phyloP scores from a whole-genome alignment of 2,888 invertebrate genomes.

The Perdita meconis region DNA sequence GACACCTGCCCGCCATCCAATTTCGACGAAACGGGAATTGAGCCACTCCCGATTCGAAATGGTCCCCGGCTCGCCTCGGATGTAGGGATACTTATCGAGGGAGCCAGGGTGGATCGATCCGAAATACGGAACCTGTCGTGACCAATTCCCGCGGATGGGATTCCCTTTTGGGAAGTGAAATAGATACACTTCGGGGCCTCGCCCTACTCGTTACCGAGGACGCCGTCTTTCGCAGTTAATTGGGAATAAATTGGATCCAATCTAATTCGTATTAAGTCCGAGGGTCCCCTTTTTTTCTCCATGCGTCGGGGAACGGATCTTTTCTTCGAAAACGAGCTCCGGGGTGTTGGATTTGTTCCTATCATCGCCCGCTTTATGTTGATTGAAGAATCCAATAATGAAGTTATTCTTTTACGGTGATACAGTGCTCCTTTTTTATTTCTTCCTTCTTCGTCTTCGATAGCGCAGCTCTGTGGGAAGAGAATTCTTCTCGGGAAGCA shows the following conservation, averaged over 20 bases:
- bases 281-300: slow-evolving; percentile 36
- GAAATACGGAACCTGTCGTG: slow-evolving; percentile 62
- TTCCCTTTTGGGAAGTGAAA: slow-evolving; percentile 59
- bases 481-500: background rate
- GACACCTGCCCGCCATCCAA: slow-evolving; percentile 58
- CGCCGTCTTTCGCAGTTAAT: slow-evolving; percentile 69
- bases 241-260: slow-evolving; percentile 78
- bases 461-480: background rate
- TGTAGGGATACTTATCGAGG: slow-evolving; percentile 60
- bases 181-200: slow-evolving; percentile 43
- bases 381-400: slow-evolving; percentile 49
- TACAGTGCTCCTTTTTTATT: background rate
- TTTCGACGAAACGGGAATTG: slow-evolving; percentile 62
- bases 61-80: slow-evolving; percentile 35
- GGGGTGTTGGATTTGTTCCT: slow-evolving; percentile 34
- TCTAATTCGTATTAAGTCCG: slow-evolving; percentile 76
- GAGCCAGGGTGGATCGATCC: slow-evolving; percentile 62
- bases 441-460: background rate
- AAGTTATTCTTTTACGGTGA: slow-evolving; percentile 51
- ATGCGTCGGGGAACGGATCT: slow-evolving; percentile 18
- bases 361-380: slow-evolving; percentile 17
- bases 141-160: slow-evolving; percentile 61
- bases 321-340: slow-evolving; percentile 55
- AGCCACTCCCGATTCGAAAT: slow-evolving; percentile 66
- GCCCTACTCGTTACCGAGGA: slow-evolving; percentile 18